Base-by-base conservation (phyloP, 2,113 vertebrate species). In the Phalacrocorax brasilianus region DNA sequence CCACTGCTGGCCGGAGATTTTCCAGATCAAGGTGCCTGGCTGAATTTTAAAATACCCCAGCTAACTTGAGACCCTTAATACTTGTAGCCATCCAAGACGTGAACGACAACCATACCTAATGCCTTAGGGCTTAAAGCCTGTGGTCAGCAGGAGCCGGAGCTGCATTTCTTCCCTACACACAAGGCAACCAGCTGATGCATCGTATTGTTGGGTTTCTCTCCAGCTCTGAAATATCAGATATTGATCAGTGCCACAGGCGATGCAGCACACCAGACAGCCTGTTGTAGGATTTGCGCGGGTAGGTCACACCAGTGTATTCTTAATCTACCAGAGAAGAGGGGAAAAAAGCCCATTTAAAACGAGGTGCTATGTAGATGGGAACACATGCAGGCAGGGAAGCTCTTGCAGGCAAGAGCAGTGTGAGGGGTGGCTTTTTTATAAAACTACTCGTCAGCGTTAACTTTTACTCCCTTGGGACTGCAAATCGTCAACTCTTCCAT, bases 231-330 rank as follows among this genome's bases (percentile, higher is more conserved):
- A 63, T 35, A 81, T 38, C 66, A 58, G 86, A 53, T 88, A 95
- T 91, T 14, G 91, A 96, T 88, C 91, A 66, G 61, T 45, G 89
- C 89, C 91, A 82, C 74, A 58, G 89, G 78, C 91, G 76, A 12
- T 4, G 16, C 33, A 62, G 67, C 75, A 77, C 8, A 77, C 24
- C 62, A 92, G n/a, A 63, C 53, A 45, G n/a, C 22, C 80, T 35
- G 52, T 0, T 38, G 27, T 1, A 47, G 63, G 81, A 52, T 84
- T 49, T 71, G 74, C 67, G 71, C 1, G 0, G 67, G 73, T 12
- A 24, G 73, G 88, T 74, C 59, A 58, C 63, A 80, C 40, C 70
- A 67, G 14, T 2, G 20, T 9, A 32, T 44, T 71, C 45, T 33
- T 71, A 23, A 80, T 71, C 65, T 40, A 30, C 33, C 59, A 73